Conservation (phyloP, 2,113 vertebrate genomes). For the Tetrax tetrax region DNA sequence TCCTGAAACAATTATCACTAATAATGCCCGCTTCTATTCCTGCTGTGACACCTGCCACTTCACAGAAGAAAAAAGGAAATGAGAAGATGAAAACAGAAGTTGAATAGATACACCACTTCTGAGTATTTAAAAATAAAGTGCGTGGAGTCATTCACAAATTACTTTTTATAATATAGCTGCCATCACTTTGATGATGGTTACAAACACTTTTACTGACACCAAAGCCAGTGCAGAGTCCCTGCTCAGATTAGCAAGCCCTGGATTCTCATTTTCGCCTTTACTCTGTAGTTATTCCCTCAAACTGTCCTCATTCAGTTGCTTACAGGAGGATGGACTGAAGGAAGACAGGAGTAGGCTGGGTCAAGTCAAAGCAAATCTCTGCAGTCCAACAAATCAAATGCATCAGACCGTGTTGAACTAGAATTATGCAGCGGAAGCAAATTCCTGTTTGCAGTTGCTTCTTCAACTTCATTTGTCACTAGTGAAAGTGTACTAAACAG, state of each 20-base stretch:
- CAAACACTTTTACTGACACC: not conserved
- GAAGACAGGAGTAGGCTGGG: not conserved
- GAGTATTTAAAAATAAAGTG: not conserved
- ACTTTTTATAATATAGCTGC: not conserved
- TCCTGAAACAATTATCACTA: not conserved
- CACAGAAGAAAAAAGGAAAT: not conserved
- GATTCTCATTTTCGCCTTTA: not conserved
- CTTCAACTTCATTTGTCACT: not conserved
- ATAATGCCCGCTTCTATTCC: not conserved
- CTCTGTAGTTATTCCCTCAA: not conserved
- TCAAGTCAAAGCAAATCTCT: not conserved
- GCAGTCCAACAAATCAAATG: not conserved
- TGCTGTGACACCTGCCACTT: not conserved
- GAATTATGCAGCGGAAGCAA: not conserved
- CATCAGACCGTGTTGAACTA: not conserved
- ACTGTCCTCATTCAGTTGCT: not conserved
- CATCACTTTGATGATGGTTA: not conserved
- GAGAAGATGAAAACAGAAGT: not conserved
- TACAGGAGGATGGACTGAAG: not conserved
- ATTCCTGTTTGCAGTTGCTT: not conserved
- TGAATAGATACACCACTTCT: not conserved
- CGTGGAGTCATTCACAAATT: not conserved
- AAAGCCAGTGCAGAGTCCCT: not conserved
- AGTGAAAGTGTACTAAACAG: not conserved
- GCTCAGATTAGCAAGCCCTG: not conserved